A percentile compares a stretch with the other conserved stretches of the same genome.
These are phyloP conservation scores for Scortum barcoo DNA, from an alignment of 2,113 vertebrate genomes.

Conservation along the genomic window DNA sequence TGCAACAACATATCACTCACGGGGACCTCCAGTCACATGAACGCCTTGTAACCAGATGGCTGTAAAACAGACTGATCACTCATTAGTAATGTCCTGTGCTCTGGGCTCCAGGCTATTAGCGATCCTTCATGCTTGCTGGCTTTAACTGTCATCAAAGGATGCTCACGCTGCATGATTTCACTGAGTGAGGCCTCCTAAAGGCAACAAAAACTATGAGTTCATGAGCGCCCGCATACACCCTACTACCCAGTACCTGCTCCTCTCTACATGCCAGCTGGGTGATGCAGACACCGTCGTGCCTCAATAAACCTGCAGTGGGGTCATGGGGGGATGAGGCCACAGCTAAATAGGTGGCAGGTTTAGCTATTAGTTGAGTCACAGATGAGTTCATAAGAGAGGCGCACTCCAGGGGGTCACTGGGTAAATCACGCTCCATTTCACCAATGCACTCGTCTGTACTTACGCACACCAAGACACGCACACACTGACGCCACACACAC, in stretches of 20 bases:
- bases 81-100: slow-evolving; percentile 61
- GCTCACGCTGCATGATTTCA: slow-evolving; percentile 53
- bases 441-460: slow-evolving; percentile 28
- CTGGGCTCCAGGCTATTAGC: slow-evolving; percentile 45
- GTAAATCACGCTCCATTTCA: slow-evolving; percentile 75
- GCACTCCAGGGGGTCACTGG: slow-evolving; percentile 60
- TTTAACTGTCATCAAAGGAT: slow-evolving; percentile 56
- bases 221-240: background rate
- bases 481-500: slow-evolving; percentile 68
- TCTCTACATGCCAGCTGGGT: slow-evolving; percentile 53
- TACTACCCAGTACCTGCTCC: background rate
- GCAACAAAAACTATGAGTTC: slow-evolving; percentile 47
- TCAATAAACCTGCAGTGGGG: slow-evolving; percentile 65
- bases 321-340: slow-evolving; percentile 75
- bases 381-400: slow-evolving; percentile 86
- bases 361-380: slow-evolving; percentile 86
- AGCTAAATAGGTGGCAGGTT: slow-evolving; percentile 76
- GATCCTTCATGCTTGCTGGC: slow-evolving; percentile 53
- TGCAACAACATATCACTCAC: slow-evolving; percentile 22
- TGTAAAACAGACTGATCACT: slow-evolving; percentile 72
- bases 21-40: slow-evolving; percentile 24
- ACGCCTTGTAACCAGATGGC: slow-evolving; percentile 57
- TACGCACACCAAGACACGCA: slow-evolving; percentile 30
- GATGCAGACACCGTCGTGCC: slow-evolving; percentile 48
- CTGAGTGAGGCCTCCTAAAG: slow-evolving; percentile 30